Conservation (phyloP, 2,797 vertebrate species). For the Microhierax caerulescens region DNA sequence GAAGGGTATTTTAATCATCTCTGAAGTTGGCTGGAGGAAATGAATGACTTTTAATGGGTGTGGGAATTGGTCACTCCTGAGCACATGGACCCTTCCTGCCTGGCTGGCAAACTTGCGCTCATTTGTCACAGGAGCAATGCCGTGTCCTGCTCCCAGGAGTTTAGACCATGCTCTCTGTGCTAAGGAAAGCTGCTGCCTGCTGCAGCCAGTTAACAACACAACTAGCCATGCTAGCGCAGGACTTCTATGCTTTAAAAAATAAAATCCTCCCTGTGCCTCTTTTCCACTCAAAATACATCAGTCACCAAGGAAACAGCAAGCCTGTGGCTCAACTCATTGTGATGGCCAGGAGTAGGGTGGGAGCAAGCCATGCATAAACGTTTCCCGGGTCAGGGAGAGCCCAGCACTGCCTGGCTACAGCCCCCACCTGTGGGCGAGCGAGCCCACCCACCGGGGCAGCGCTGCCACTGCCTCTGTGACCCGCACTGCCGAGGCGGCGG, state of each 20-base stretch:
- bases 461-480: too few species aligned
- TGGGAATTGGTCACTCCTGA: background rate
- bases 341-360: background rate
- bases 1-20: background rate
- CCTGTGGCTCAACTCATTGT: background rate
- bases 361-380: accelerated
- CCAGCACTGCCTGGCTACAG: background rate
- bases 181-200: background rate
- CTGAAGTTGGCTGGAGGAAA: background rate
- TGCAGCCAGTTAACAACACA: background rate
- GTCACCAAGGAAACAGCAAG: slow-evolving; percentile 8
- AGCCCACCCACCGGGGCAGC: background rate
- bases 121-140: background rate
- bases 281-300: background rate
- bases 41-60: background rate
- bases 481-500: background rate
- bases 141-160: background rate
- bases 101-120: background rate
- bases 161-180: background rate
- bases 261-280: background rate
- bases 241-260: background rate
- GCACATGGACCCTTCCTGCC: background rate
- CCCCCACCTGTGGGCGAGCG: too few species aligned
- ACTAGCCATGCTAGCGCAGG: background rate
- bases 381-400: background rate